Conservation (phyloP, 2,113 vertebrate species). For the Ceuthmochares aereus region DNA sequence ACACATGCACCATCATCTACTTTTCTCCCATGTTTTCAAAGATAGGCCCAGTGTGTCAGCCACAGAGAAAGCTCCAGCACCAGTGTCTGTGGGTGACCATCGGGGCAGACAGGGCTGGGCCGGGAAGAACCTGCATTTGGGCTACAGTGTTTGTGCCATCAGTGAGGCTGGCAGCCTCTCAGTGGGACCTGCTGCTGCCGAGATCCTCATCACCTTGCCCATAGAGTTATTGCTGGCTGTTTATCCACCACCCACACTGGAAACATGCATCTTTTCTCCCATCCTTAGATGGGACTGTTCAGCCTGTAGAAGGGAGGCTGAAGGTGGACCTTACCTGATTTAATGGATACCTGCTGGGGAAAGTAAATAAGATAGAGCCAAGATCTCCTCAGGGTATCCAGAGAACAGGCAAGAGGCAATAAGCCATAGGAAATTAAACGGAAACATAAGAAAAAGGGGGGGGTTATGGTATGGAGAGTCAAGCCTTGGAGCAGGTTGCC, state of each 20-base stretch:
- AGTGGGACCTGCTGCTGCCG: not conserved
- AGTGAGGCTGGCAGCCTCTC: not conserved
- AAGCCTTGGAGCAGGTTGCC: not conserved
- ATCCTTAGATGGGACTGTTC: not conserved
- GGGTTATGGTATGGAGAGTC: not conserved
- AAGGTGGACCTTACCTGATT: not conserved
- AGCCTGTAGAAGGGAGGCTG: not conserved
- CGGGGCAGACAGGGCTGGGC: not conserved
- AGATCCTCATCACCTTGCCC: not conserved
- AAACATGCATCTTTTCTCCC: not conserved
- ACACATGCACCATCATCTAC: fast-evolving
- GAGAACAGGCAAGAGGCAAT: not conserved
- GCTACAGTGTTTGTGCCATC: not conserved
- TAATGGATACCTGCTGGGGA: no score
- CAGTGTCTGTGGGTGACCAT: fast-evolving
- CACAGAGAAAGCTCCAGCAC: no score
- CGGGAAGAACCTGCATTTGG: not conserved
- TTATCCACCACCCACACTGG: not conserved
- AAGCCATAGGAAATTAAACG: not conserved
- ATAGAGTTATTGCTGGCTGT: not conserved
- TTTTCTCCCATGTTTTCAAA: not conserved
- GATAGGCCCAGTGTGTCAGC: fast-evolving
- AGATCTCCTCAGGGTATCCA: not conserved
- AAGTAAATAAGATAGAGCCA: no score
- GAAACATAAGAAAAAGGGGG: not conserved